phyloP scores from a whole-genome alignment of 2,888 invertebrate genomes.

The Hypselothyrea guttata region DNA sequence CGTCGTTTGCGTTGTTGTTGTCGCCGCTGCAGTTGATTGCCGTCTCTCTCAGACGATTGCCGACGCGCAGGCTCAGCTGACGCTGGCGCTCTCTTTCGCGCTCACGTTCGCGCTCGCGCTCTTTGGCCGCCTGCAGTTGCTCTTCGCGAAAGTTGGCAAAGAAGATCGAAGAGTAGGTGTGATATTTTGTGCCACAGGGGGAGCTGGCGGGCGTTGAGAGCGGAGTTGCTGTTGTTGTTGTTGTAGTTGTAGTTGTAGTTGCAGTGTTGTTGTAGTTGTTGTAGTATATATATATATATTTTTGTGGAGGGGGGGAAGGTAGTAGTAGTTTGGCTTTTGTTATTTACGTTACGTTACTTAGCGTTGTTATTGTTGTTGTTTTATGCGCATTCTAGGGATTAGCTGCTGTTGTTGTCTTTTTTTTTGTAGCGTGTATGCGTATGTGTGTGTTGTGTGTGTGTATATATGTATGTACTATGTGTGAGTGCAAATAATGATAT shows the following conservation, averaged over 20 bases:
- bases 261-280: constrained; percentile 41
- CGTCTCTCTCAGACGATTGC: constrained; percentile 78
- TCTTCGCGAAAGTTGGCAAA: constrained; percentile 81
- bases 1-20: constrained; percentile 52
- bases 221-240: constrained; percentile 78
- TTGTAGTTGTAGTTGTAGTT: constrained; percentile 43
- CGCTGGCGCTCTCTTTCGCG: constrained; percentile 69
- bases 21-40: constrained; percentile 76
- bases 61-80: constrained; percentile 68
- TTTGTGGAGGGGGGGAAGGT: constrained; percentile 63
- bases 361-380: constrained; percentile 38
- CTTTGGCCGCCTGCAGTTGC: constrained; percentile 65
- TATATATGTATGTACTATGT: constrained; percentile 30
- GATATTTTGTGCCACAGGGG: constrained; percentile 80
- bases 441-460: constrained; percentile 39
- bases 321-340: constrained; percentile 80
- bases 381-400: constrained; percentile 64
- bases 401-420: constrained; percentile 53
- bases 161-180: constrained; percentile 80
- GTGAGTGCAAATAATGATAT: constrained; percentile 44
- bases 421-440: constrained; percentile 32
- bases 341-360: constrained; percentile 77
- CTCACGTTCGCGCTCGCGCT: constrained; percentile 70
- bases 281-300: constrained; percentile 47
- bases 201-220: constrained; percentile 81